Percentiles rank a stretch among this genome's conserved stretches.
Conservation (phyloP, 2,888 invertebrate genomes). For the Lasioglossum calceatum region DNA sequence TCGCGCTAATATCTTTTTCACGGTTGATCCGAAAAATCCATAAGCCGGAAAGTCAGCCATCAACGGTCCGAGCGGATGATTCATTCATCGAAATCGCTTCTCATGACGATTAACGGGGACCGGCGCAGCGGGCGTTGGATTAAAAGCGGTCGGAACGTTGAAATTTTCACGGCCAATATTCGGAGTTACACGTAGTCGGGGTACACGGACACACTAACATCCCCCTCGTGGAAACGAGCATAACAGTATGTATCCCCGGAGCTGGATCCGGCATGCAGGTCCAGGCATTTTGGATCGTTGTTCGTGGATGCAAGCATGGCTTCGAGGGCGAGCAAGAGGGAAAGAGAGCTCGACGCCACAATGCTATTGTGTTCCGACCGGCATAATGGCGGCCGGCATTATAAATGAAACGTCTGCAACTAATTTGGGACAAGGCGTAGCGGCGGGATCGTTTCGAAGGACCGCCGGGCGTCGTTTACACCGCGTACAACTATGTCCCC, state of each 20-base stretch:
- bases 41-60: constrained; percentile 56
- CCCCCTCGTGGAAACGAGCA: constrained; percentile 19
- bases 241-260: constrained; percentile 26
- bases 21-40: constrained; percentile 54
- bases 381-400: constrained; percentile 78
- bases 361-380: constrained; percentile 76
- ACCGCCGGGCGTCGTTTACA: constrained; percentile 53
- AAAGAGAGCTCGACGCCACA: constrained; percentile 67
- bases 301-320: constrained; percentile 47
- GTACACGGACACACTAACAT: background rate
- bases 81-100: constrained; percentile 73
- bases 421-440: constrained; percentile 77
- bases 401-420: constrained; percentile 82
- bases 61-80: constrained; percentile 63
- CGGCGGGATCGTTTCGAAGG: constrained; percentile 43
- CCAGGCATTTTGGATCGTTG: constrained; percentile 58
- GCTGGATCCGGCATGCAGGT: constrained; percentile 53
- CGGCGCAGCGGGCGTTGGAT: constrained; percentile 66
- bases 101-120: constrained; percentile 71
- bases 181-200: constrained; percentile 42
- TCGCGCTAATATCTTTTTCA: constrained; percentile 59
- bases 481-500: constrained; percentile 28
- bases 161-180: constrained; percentile 79
- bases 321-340: constrained; percentile 43
- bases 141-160: constrained; percentile 73